phyloP scores from a whole-genome alignment of 30 jellyfish, hydroid and myxozoan genomes.

The Hydractinia echinata region DNA sequence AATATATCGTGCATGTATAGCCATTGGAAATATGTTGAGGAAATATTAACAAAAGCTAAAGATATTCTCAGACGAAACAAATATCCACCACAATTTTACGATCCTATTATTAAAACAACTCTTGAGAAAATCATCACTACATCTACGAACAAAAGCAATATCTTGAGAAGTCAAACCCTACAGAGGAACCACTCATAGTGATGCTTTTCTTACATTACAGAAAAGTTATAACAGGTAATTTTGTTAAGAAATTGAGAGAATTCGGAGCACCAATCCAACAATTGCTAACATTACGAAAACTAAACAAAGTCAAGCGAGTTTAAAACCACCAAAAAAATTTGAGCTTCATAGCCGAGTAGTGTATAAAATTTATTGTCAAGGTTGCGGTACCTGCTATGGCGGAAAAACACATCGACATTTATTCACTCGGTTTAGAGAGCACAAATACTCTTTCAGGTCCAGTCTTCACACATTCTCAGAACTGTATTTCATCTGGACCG shows the following conservation, averaged over 20 bases:
- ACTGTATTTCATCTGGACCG: too few relatives aligned
- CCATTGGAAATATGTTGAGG: conserved; percentile 9
- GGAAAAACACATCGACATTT: too few relatives aligned
- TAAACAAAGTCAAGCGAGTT: background rate
- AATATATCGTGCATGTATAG: conserved; percentile 34
- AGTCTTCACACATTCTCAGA: too few relatives aligned
- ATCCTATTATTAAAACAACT: background rate
- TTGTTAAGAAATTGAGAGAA: background rate
- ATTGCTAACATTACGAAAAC: background rate
- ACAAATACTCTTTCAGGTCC: too few relatives aligned
- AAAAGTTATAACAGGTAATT: background rate
- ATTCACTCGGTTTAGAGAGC: too few relatives aligned
- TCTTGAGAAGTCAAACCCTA: too few relatives aligned
- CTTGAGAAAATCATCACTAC: conserved; percentile 3
- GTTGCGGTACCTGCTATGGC: too few relatives aligned
- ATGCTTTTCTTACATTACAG: background rate
- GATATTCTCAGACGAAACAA: background rate
- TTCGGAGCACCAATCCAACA: conserved; percentile 4
- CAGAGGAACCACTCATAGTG: background rate
- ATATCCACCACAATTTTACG: conserved; percentile 21
- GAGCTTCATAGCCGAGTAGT: conserved; percentile 1
- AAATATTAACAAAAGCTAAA: background rate
- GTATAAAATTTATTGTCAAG: background rate
- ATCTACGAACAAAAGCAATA: too few relatives aligned
- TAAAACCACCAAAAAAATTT: background rate